Base-by-base conservation (phyloP, 2,797 vertebrate genomes). In the Gadopsis bispinosus region DNA sequence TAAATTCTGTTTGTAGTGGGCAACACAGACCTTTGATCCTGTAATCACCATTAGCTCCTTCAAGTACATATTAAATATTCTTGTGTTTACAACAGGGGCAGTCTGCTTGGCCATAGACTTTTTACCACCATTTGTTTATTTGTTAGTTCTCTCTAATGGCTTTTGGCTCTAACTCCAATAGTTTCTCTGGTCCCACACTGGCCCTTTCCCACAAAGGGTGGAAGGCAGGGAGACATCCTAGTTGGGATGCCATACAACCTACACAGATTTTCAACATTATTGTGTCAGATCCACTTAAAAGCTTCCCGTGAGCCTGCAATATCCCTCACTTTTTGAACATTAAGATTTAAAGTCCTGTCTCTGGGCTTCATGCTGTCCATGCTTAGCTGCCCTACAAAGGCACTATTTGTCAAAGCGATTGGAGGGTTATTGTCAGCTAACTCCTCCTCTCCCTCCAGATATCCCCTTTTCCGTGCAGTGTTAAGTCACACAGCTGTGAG, bases 11-110 rank as follows among this genome's bases (percentile, higher is more conserved):
- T 85, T 82, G 61, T 56, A 86, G 69, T 55, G 45, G 50, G 64
- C 65, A 64, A 58, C 22, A 1, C 47, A 70, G 53, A 77, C 77
- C 81, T 89, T 86, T 87, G 81, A 90, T 89, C 80, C 69, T 22
- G 43, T 54, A 73, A 87, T 87, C 65, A 77, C 45, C 6, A 62
- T 77, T 37, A 53, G 19, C 72, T 69, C 79, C 33, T 80, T 48
- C 26, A 47, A 85, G 64, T 39, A 17, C 29, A 33, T 31, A 58
- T 66, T 54, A 54, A 58, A 54, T 66, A 61, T 68, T 69, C 48
- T 41, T 14, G 26, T 65, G 37, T 69, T 83, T 62, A 65, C 51
- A 54, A 45, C 20, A 37, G 35, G 20, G n/a, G 19, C 33, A n/a
- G 12, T 5, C 17, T 69, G 20, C 51, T 61, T 22, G 59, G 63